These are phyloP conservation scores for Eleutherodactylus coqui DNA, from an alignment of 2,797 vertebrate species.

Conservation along the genomic window DNA sequence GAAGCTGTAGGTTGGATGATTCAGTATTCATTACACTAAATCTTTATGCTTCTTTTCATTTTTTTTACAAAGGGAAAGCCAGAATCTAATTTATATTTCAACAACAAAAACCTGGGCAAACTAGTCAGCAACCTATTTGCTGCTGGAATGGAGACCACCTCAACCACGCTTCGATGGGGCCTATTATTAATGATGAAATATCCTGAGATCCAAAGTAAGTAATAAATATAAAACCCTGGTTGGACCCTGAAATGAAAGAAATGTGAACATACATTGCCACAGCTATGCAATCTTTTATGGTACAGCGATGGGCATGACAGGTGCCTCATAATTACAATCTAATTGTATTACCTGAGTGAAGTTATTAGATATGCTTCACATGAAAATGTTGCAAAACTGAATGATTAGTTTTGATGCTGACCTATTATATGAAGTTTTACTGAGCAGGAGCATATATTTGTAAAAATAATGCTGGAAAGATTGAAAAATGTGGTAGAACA, in stretches of 20 bases:
- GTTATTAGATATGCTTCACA: too few species aligned
- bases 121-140: constrained; percentile 72
- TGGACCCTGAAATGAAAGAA: background rate
- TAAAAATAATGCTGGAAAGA: too few species aligned
- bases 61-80: constrained; percentile 21
- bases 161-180: constrained; percentile 79
- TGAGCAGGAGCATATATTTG: too few species aligned
- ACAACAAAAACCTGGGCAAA: constrained; percentile 32
- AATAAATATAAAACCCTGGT: background rate
- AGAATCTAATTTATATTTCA: constrained; percentile 8
- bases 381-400: too few species aligned
- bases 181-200: constrained; percentile 79
- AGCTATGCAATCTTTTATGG: background rate
- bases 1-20: too few species aligned
- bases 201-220: constrained; percentile 78
- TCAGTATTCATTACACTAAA: background rate
- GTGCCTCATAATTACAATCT: background rate
- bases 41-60: too few species aligned
- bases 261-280: background rate
- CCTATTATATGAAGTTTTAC: too few species aligned
- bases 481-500: too few species aligned
- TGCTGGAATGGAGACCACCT: constrained; percentile 64
- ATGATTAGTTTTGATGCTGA: too few species aligned
- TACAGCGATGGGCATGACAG: background rate
- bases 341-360: too few species aligned